Conservation (phyloP, 2,888 invertebrate species). For the Nezara viridula region DNA sequence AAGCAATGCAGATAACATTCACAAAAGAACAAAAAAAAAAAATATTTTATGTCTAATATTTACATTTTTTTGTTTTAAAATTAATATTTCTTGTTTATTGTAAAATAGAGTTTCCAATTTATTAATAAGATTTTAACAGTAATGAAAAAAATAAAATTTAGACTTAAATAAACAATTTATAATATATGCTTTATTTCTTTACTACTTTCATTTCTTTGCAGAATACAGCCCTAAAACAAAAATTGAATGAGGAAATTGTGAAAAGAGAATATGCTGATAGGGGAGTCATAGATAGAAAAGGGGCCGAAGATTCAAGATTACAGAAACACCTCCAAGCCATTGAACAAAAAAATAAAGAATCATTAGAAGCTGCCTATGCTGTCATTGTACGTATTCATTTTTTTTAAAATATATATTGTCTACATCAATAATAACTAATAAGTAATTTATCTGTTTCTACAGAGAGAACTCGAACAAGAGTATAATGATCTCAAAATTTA, state of each 20-base stretch:
- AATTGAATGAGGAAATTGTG: constrained; percentile 60
- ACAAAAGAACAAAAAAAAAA: too few species aligned
- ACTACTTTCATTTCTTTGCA: constrained; percentile 34
- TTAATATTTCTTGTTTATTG: too few species aligned
- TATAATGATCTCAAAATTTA: constrained; percentile 70
- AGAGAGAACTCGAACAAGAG: constrained; percentile 58
- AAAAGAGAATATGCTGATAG: constrained; percentile 57
- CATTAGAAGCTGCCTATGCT: constrained; percentile 50
- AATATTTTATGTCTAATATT: too few species aligned
- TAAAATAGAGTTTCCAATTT: too few species aligned
- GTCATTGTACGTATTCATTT: constrained; percentile 50
- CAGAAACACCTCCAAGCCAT: constrained; percentile 34
- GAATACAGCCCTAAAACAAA: constrained; percentile 57
- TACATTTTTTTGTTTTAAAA: too few species aligned
- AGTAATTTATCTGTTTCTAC: background rate
- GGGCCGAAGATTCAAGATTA: constrained; percentile 12
- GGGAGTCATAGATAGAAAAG: background rate
- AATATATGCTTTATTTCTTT: background rate
- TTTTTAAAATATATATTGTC: background rate
- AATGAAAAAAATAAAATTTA: background rate
- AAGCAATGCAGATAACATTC: too few species aligned
- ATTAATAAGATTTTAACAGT: background rate
- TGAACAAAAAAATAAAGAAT: constrained; percentile 50
- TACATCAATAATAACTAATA: background rate
- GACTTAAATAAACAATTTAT: too few species aligned